A percentile compares a stretch with the other conserved stretches of the same genome.
Evolutionary conservation across 2,797 vertebrate genomes (phyloP).

Genomic region (Tenualosa ilisha): DNA sequence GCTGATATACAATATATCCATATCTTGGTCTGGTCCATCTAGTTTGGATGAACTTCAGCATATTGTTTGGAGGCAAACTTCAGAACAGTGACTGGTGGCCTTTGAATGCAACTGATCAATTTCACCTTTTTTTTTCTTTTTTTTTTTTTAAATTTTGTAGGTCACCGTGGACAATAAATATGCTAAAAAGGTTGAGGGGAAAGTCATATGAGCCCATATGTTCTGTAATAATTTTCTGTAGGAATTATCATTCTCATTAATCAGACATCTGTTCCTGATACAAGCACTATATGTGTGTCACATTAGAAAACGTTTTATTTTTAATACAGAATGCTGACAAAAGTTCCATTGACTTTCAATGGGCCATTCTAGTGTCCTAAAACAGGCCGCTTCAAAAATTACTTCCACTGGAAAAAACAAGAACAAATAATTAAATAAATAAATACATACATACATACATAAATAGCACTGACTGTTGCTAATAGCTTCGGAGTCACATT

Average conservation of each 20-base stretch:
- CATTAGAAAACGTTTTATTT: background rate
- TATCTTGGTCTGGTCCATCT: background rate
- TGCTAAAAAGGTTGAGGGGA: background rate
- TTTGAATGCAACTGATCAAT: background rate
- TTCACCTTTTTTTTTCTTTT: background rate
- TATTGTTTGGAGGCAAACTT: background rate
- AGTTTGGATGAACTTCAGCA: background rate
- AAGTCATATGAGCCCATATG: constrained; percentile 11
- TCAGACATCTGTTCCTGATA: constrained; percentile 16
- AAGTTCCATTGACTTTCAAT: no score
- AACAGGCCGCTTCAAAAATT: no score
- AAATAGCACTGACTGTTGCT: no score
- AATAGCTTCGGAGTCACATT: no score
- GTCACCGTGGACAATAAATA: background rate
- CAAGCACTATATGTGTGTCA: background rate
- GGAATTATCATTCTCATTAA: constrained; percentile 21
- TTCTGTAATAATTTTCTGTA: constrained; percentile 10
- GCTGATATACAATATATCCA: no score
- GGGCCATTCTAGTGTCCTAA: no score
- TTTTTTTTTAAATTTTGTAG: background rate
- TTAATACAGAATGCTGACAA: no score
- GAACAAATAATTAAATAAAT: no score
- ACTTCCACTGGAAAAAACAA: no score
- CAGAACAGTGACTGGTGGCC: background rate
- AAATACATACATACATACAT: no score